Evolutionary conservation across 1,140 invertebrate genomes (phyloP), one percentile per base, ranked within the genome.

Genomic region (Drosophila lini): DNA sequence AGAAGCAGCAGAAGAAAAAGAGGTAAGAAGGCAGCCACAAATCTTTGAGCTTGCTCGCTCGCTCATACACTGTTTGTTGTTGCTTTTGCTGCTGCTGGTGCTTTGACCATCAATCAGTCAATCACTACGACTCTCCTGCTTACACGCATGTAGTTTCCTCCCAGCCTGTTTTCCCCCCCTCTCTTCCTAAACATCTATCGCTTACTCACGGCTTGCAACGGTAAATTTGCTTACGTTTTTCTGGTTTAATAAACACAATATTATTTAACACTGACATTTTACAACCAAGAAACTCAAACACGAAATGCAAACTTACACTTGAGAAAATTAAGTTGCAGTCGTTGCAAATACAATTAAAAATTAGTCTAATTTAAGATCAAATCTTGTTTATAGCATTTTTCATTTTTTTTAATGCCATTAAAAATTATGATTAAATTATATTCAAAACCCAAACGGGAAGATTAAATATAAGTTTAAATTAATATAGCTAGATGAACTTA

Each of bases 211-310:
- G 38, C 44, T 41, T 16, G 31, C 60, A 76, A 77, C 74, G 74
- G 74, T 69, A 78, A 53, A 78, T 78, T 78, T 78, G 74, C 74
- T 60, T 69, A 69, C 64, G 62, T 71, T 71, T 71, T 50, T 71
- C 68, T 71, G 68, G 65, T 58, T 70, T 71, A 76, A 50, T 57
- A 76, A 65, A 59, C 60, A 74, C 56, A 78, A 69, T 78, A 78
- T 78, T 78, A 78, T 78, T 78, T 78, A 78, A 78, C 63, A 78
- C 74, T 78, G 74, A 78, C 74, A 78, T 67, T 77, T 77, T 76
- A 77, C 62, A 77, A 76, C 74, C 50, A 34, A 50, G 48, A 38
- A 77, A 75, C 60, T 44, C 71, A 74, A 44, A 64, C 59, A 74
- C 16, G n/a, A 50, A 75, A 63, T 56, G 71, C 52, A 75, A 64